These are phyloP conservation scores for Hymenopus coronatus DNA, from an alignment of 2,888 invertebrate species.

Conservation along the genomic window DNA sequence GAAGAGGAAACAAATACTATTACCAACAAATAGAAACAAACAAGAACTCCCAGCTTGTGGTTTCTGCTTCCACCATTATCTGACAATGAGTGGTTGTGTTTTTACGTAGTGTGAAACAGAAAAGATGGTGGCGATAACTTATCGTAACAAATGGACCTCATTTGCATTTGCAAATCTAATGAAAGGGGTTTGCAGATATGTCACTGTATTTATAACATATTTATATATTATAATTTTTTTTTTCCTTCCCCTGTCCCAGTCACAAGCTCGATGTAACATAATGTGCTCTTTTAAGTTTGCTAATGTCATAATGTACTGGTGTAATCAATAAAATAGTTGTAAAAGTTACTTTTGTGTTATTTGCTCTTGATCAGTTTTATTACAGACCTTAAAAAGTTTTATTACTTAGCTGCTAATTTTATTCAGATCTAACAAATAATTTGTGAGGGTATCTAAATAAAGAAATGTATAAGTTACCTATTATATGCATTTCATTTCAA, in stretches of 20 bases:
- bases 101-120: not conserved
- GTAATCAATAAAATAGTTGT: conserved; percentile 52
- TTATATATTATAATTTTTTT: conserved; percentile 21
- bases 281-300: conserved; percentile 44
- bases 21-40: not conserved
- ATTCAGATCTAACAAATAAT: too few relatives aligned
- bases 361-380: not conserved
- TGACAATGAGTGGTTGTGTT: not conserved
- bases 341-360: not conserved
- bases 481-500: too few relatives aligned
- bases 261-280: conserved; percentile 34
- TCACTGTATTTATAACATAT: conserved; percentile 31
- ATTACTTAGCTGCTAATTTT: too few relatives aligned
- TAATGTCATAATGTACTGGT: conserved; percentile 59
- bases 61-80: not conserved
- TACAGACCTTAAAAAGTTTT: too few relatives aligned
- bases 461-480: too few relatives aligned
- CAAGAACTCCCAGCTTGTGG: not conserved
- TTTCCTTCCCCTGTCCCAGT: conserved; percentile 22
- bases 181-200: conserved; percentile 7
- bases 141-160: not conserved
- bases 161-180: not conserved
- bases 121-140: not conserved
- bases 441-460: too few relatives aligned
- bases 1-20: not conserved